Evolutionary conservation across 2,888 invertebrate species (phyloP).

Genomic region (Steinernema hermaphroditum): DNA sequence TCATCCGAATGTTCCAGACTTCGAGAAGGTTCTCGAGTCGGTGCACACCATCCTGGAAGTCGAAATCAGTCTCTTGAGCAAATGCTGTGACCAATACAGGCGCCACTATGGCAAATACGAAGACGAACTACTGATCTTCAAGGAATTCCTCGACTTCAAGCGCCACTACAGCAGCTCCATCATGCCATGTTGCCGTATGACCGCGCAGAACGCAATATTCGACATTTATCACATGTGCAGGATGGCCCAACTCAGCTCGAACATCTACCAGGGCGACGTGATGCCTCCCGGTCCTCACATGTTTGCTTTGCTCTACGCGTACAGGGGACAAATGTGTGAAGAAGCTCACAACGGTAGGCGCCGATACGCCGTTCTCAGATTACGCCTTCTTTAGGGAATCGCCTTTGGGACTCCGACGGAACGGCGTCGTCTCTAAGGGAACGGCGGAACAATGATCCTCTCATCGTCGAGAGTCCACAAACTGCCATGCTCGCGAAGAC

Average conservation of each 20-base stretch:
- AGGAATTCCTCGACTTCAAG: not conserved
- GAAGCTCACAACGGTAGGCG: not conserved
- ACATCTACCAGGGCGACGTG: not conserved
- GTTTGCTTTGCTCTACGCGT: not conserved
- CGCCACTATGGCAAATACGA: not conserved
- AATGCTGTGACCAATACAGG: not conserved
- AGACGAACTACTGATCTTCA: not conserved
- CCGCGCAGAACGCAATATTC: not conserved
- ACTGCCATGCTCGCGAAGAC: too few species aligned
- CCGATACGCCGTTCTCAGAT: too few species aligned
- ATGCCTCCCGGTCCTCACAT: not conserved
- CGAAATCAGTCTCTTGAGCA: not conserved
- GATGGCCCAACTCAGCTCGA: not conserved
- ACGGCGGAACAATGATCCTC: too few species aligned
- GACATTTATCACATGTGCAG: not conserved
- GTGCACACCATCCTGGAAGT: not conserved
- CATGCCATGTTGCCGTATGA: not conserved
- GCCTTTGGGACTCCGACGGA: too few species aligned
- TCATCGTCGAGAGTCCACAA: too few species aligned
- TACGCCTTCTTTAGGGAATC: too few species aligned
- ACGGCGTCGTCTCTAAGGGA: too few species aligned
- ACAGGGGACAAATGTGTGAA: not conserved
- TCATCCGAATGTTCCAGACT: not conserved
- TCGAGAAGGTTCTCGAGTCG: not conserved
- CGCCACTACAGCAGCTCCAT: not conserved